Conservation (phyloP, 2,888 invertebrate species). For the Amaurobius ferox region DNA sequence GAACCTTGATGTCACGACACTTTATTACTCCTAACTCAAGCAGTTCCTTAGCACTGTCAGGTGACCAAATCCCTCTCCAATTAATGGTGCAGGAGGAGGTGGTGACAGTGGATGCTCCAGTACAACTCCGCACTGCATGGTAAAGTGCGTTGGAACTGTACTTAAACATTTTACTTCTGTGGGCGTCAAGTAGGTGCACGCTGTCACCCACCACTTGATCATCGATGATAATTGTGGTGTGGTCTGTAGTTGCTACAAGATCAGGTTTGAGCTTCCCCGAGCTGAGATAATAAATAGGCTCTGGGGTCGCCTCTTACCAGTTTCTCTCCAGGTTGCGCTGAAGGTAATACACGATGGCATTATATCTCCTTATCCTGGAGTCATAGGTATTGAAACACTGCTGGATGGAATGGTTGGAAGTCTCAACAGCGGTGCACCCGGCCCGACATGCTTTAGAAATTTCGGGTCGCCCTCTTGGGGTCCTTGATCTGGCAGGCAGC, state of each 20-base stretch:
- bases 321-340: neutral
- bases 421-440: neutral
- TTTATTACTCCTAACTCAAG: too few species aligned
- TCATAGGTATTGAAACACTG: neutral
- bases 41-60: too few species aligned
- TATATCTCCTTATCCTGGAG: neutral
- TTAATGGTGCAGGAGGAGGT: too few species aligned
- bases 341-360: neutral
- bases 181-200: neutral
- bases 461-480: neutral
- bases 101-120: too few species aligned
- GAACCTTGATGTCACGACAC: too few species aligned
- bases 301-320: neutral
- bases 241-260: neutral
- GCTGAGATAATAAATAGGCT: neutral
- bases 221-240: neutral
- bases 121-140: too few species aligned
- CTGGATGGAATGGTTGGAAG: conserved; percentile 3
- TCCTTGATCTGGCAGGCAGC: neutral
- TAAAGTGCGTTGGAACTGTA: too few species aligned
- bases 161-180: too few species aligned
- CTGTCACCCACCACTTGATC: neutral
- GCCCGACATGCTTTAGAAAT: neutral
- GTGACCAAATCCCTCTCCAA: too few species aligned
- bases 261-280: neutral